Percentiles rank a stretch among this genome's conserved stretches.
Conservation (phyloP, 2,113 vertebrate species). For the Deroptyus accipitrinus region DNA sequence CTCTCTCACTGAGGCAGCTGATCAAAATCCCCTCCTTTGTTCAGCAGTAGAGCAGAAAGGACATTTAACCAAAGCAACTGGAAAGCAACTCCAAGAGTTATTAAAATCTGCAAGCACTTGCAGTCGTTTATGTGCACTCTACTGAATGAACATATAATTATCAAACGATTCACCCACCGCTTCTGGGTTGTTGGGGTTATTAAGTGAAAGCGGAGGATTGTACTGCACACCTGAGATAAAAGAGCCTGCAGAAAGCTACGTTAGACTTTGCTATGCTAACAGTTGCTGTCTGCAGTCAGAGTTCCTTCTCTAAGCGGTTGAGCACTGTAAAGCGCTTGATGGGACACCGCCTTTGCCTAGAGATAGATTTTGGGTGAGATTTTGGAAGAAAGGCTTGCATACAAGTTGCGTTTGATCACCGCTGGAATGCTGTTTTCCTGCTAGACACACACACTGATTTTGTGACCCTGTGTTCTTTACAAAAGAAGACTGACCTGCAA, state of each 20-base stretch:
- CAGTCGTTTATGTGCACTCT: not conserved
- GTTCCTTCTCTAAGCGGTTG: not conserved
- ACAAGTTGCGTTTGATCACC: not conserved
- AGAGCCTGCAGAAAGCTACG: not conserved
- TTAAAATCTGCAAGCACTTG: not conserved
- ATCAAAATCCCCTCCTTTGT: not conserved
- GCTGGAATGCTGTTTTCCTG: not conserved
- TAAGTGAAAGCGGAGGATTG: not conserved
- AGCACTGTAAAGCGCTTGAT: not conserved
- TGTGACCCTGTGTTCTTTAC: not conserved
- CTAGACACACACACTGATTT: not conserved
- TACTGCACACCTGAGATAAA: not conserved
- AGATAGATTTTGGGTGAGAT: slow-evolving; percentile 15
- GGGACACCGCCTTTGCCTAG: not conserved
- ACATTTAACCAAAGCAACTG: not conserved
- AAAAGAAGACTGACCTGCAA: slow-evolving; percentile 19
- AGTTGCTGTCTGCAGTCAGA: not conserved
- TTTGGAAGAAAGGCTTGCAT: slow-evolving; percentile 29
- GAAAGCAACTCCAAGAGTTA: not conserved
- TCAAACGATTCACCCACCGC: not conserved
- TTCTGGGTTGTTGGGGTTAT: not conserved
- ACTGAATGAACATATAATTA: not conserved
- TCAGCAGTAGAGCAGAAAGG: not conserved
- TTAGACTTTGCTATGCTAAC: not conserved
- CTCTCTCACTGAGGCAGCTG: not conserved